These are phyloP conservation scores for Gasteruption jaculator DNA, from an alignment of 2,888 invertebrate genomes.

Conservation along the genomic window DNA sequence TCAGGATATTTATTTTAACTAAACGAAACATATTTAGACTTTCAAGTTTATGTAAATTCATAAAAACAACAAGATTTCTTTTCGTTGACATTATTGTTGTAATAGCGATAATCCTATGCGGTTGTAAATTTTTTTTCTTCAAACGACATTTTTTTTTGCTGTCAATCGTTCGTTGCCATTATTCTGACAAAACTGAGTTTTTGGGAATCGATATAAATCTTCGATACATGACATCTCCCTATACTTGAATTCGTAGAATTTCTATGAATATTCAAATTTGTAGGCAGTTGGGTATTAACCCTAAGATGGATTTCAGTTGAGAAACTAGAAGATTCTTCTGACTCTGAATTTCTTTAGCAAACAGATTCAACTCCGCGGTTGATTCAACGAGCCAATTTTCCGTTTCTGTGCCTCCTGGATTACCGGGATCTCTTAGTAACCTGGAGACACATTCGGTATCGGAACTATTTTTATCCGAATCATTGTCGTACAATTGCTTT, in stretches of 20 bases:
- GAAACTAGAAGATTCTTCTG: slow-evolving; percentile 23
- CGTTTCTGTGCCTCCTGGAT: slow-evolving; percentile 20
- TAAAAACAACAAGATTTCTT: too few relatives aligned
- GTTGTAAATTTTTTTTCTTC: too few relatives aligned
- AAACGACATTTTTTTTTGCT: too few relatives aligned
- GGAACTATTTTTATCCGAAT: neutral
- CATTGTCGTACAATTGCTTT: slow-evolving; percentile 23
- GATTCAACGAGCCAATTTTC: slow-evolving; percentile 22
- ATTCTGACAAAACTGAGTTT: too few relatives aligned
- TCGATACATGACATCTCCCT: neutral
- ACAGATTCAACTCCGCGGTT: slow-evolving; percentile 15
- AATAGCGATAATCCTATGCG: too few relatives aligned
- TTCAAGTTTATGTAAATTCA: too few relatives aligned
- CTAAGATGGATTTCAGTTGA: slow-evolving; percentile 27
- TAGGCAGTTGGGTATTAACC: slow-evolving; percentile 30
- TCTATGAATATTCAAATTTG: slow-evolving; percentile 20
- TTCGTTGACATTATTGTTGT: too few relatives aligned
- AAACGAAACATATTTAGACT: too few relatives aligned
- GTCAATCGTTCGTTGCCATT: too few relatives aligned
- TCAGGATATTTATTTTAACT: too few relatives aligned
- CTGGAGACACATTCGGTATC: slow-evolving; percentile 26
- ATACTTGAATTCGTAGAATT: neutral
- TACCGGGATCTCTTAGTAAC: slow-evolving; percentile 25
- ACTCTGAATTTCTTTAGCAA: slow-evolving; percentile 19
- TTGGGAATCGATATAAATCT: too few relatives aligned